A percentile compares a stretch with the other conserved stretches of the same genome.
Conservation (phyloP, 2,113 vertebrate species). For the Haemorhous mexicanus region DNA sequence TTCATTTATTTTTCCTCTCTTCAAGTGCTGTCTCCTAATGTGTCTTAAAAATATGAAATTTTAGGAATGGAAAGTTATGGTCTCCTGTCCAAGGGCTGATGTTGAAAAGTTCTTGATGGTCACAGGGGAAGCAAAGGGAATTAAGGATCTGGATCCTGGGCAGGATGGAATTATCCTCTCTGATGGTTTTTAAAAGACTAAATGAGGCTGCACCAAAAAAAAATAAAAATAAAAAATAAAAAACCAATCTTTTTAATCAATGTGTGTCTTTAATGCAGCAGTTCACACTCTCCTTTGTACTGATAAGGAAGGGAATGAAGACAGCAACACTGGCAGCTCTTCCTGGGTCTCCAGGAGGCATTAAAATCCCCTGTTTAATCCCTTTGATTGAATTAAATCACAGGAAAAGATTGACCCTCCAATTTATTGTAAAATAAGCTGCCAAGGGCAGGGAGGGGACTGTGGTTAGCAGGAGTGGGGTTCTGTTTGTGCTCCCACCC, state of each 20-base stretch:
- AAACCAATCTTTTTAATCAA: background rate
- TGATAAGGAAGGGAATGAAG: background rate
- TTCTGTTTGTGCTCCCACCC: background rate
- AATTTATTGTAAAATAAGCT: background rate
- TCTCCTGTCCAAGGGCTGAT: background rate
- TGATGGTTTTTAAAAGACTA: background rate
- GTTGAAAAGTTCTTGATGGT: background rate
- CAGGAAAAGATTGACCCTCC: background rate
- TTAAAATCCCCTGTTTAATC: background rate
- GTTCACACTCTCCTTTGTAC: background rate
- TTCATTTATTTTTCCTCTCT: background rate
- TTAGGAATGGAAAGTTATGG: background rate
- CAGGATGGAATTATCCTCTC: background rate
- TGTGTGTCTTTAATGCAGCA: background rate
- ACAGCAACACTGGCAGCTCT: background rate
- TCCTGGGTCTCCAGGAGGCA: background rate
- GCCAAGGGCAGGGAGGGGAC: background rate
- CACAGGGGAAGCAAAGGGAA: background rate
- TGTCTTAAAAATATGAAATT: background rate
- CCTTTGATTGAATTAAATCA: background rate
- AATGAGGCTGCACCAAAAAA: background rate
- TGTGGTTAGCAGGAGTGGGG: background rate
- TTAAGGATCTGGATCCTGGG: background rate
- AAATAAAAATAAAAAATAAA: background rate
- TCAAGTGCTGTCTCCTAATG: background rate